These are phyloP conservation scores for Drosophila gaucha DNA, from an alignment of 2,888 invertebrate species.

Conservation along the genomic window DNA sequence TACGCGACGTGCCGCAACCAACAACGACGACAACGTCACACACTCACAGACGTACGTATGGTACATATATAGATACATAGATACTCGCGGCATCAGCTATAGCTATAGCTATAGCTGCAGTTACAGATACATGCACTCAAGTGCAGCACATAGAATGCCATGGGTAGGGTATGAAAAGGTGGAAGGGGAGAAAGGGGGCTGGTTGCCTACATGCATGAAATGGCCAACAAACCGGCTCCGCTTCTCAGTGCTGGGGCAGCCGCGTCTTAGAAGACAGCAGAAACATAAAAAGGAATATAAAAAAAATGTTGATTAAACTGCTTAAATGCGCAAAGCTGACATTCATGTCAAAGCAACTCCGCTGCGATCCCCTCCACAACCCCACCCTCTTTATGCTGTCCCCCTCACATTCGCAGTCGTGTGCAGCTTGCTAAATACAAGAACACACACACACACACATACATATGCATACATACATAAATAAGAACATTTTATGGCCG, in stretches of 20 bases:
- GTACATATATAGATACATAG: slow-evolving; percentile 30
- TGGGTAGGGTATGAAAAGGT: slow-evolving; percentile 1
- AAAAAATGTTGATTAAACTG: slow-evolving; percentile 77
- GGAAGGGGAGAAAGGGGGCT: not conserved
- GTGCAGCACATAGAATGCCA: slow-evolving; percentile 61
- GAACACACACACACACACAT: slow-evolving; percentile 6
- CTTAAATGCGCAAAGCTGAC: slow-evolving; percentile 81
- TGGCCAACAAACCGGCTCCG: slow-evolving; percentile 69
- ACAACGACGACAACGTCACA: slow-evolving; percentile 14
- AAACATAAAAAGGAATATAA: slow-evolving; percentile 45
- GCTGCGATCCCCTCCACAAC: slow-evolving; percentile 2
- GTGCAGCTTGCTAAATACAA: slow-evolving; percentile 51
- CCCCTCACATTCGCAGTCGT: slow-evolving; percentile 21
- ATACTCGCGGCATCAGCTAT: slow-evolving; percentile 29
- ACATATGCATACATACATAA: slow-evolving; percentile 58
- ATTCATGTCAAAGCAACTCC: slow-evolving; percentile 81
- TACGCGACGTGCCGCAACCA: slow-evolving; percentile 51
- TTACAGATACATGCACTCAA: slow-evolving; percentile 58
- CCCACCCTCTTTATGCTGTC: not conserved
- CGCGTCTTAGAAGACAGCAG: slow-evolving; percentile 54
- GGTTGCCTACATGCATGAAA: slow-evolving; percentile 55
- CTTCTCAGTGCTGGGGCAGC: slow-evolving; percentile 41
- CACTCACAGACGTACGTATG: slow-evolving; percentile 15
- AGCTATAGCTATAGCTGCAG: slow-evolving; percentile 31
- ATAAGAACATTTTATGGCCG: slow-evolving; percentile 79